Base-by-base conservation (phyloP, 1,140 invertebrate species). In the Diorhabda elongata region DNA sequence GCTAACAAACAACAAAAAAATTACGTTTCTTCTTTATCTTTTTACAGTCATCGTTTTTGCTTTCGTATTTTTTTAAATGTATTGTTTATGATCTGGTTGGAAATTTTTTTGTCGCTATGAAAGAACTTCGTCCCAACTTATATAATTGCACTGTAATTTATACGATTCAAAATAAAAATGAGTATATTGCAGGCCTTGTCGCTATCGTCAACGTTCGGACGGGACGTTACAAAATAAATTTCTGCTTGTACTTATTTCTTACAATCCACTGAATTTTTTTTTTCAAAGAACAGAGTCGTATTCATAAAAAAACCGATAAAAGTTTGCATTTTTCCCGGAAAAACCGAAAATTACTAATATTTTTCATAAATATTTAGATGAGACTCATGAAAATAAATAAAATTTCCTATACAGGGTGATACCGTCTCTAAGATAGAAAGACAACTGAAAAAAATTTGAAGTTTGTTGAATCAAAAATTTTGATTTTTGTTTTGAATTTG, bases 91-190 rank as follows among this genome's bases (percentile, higher is more conserved):
- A 52, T 52, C 47, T 52, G 47, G 47, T 52, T 52, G 47, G n/a
- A n/a, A n/a, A n/a, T 26, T 52, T 52, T 52, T 52, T 52, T 52
- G 47, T 52, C 47, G 47, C 47, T 52, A 52, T 52, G 47, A 52
- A 52, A 52, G 47, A 52, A 52, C 6, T 52, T n/a, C 47, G 47
- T 52, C 47, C 26, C 6, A 52, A 52, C 47, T 52, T 52, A 8
- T 52, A 52, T 52, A 52, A 52, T 52, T 52, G 47, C 47, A n/a
- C 4, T 2, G 47, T 52, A 52, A 52, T 52, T 6, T 52, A 52
- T 52, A 8, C 47, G 47, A 52, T 52, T 52, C n/a, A n/a, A 52
- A 52, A 52, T 52, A 52, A 52, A 52, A 52, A 52, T 52, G 47
- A 52, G 47, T 52, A n/a, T 26, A 26, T 52, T 4, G 47, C 47